Evolutionary conservation across 2,888 invertebrate species (phyloP).

Genomic region (Scrobipalpa costella): DNA sequence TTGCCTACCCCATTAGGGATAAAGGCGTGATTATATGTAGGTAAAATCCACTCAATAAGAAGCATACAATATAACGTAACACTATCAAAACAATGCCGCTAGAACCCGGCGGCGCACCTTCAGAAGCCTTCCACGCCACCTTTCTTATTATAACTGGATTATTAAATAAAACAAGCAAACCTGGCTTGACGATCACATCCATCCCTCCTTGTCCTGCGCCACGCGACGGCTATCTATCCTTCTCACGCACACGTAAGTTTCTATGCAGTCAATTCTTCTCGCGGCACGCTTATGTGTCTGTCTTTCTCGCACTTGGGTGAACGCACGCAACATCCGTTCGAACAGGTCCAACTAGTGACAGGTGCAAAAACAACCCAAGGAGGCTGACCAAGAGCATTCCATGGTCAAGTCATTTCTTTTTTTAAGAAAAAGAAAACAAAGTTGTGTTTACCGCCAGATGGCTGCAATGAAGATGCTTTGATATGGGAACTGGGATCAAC

Average conservation of each 20-base stretch:
- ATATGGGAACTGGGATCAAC: constrained; percentile 4
- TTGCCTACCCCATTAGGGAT: too few relatives aligned
- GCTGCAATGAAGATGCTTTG: constrained; percentile 26
- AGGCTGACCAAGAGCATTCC: constrained; percentile 53
- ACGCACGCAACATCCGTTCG: constrained; percentile 66
- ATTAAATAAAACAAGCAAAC: constrained; percentile 53
- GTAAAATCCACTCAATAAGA: too few relatives aligned
- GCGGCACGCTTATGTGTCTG: constrained; percentile 55
- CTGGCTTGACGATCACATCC: constrained; percentile 43
- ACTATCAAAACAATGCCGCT: constrained; percentile 25
- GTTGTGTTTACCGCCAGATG: constrained; percentile 38
- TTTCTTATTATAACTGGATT: constrained; percentile 65
- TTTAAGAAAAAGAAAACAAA: constrained; percentile 31
- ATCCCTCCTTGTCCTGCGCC: constrained; percentile 41
- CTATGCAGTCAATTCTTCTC: constrained; percentile 29
- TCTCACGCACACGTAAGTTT: too few relatives aligned
- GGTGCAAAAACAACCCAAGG: constrained; percentile 63
- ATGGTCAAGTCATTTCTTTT: constrained; percentile 51
- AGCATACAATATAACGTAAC: background rate
- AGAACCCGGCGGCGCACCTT: constrained; percentile 28
- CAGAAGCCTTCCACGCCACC: constrained; percentile 39
- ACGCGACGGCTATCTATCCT: too few relatives aligned
- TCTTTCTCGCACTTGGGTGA: constrained; percentile 58
- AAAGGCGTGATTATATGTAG: too few relatives aligned
- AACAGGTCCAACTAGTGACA: constrained; percentile 66